phyloP scores from a whole-genome alignment of 2,888 invertebrate species.

The Agonopterix heracliana region DNA sequence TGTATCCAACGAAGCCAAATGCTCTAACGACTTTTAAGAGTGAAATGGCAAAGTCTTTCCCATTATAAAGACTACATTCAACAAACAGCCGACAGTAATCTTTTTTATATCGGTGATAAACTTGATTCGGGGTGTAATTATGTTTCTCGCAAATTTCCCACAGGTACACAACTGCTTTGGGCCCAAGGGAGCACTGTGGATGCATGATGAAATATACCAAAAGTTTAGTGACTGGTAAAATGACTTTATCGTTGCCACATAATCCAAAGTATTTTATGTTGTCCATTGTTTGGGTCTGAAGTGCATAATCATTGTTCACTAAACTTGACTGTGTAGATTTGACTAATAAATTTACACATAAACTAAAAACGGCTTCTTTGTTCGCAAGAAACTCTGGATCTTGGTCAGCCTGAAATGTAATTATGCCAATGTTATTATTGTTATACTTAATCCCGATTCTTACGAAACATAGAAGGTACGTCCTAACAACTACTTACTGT shows the following conservation, averaged over 20 bases:
- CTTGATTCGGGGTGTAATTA: constrained; percentile 69
- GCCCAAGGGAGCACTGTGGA: constrained; percentile 73
- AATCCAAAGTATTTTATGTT: constrained; percentile 72
- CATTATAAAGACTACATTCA: constrained; percentile 74
- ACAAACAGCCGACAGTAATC: constrained; percentile 78
- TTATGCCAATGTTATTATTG: background rate
- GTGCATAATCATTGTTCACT: constrained; percentile 62
- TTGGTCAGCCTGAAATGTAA: constrained; percentile 34
- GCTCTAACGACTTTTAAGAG: constrained; percentile 79
- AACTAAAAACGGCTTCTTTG: constrained; percentile 48
- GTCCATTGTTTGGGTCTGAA: constrained; percentile 73
- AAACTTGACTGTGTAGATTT: constrained; percentile 65
- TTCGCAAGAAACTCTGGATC: constrained; percentile 34
- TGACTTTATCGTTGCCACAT: constrained; percentile 45
- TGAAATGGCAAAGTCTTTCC: constrained; percentile 75
- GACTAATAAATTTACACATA: constrained; percentile 59
- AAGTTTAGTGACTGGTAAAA: constrained; percentile 67
- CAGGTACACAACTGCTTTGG: constrained; percentile 75
- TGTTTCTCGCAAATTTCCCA: constrained; percentile 75
- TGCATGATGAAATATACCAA: constrained; percentile 79
- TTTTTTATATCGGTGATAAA: constrained; percentile 79
- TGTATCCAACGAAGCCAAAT: constrained; percentile 81
- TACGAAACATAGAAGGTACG: background rate
- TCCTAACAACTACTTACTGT: background rate
- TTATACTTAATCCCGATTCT: background rate